Evolutionary conservation across 2,888 invertebrate species (phyloP).

Genomic region (Amblyjoppa proteus): DNA sequence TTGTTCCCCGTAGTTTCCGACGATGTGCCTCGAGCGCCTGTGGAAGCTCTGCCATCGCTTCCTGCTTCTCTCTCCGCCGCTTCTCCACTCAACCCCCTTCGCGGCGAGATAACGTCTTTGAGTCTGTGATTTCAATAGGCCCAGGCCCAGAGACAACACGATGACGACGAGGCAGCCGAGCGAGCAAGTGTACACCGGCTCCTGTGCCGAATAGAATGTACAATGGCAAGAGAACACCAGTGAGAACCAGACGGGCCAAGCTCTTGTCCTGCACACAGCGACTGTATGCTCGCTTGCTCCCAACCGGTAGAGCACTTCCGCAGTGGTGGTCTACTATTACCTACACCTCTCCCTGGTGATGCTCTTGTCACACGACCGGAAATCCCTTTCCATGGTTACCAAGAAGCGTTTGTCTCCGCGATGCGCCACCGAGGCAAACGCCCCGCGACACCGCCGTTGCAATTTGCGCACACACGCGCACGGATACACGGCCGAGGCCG

Average conservation of each 20-base stretch:
- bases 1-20: slow-evolving; percentile 6
- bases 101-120: slow-evolving; percentile 66
- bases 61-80: slow-evolving; percentile 48
- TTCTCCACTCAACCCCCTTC: slow-evolving; percentile 29
- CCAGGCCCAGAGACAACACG: slow-evolving; percentile 49
- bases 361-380: slow-evolving; percentile 51
- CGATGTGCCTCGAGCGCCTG: slow-evolving; percentile 17
- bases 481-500: slow-evolving; percentile 27
- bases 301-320: slow-evolving; percentile 13
- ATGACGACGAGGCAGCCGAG: slow-evolving; percentile 34
- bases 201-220: background rate
- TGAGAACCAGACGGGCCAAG: background rate
- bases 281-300: slow-evolving; percentile 35
- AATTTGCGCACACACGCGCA: slow-evolving; percentile 42
- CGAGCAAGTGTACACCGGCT: slow-evolving; percentile 52
- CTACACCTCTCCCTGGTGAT: slow-evolving; percentile 4
- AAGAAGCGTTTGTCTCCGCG: slow-evolving; percentile 41
- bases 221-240: slow-evolving; percentile 16
- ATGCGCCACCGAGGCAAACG: slow-evolving; percentile 19
- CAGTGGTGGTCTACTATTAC: slow-evolving; percentile 7
- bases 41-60: slow-evolving; percentile 33
- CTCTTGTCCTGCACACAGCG: slow-evolving; percentile 28
- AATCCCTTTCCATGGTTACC: slow-evolving; percentile 38
- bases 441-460: slow-evolving; percentile 5
- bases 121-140: slow-evolving; percentile 71